phyloP scores from a whole-genome alignment of 2,888 invertebrate species.

The Gymnocheta viridis region DNA sequence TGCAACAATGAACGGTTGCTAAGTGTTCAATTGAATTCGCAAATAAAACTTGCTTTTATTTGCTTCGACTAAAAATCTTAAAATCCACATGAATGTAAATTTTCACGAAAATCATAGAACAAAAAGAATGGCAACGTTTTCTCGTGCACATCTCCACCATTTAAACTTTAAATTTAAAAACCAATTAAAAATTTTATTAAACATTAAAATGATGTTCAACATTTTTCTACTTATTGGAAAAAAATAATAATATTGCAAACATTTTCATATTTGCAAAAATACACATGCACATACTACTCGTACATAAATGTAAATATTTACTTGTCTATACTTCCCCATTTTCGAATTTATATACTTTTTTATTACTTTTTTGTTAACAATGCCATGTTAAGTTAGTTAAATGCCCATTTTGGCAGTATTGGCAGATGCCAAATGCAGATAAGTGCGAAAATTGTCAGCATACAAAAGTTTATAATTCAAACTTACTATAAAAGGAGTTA shows the following conservation, averaged over 20 bases:
- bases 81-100: background rate
- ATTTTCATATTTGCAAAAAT: background rate
- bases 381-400: constrained; percentile 24
- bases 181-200: background rate
- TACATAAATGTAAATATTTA: background rate
- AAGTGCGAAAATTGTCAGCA: constrained; percentile 70
- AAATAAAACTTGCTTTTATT: constrained; percentile 28
- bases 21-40: constrained; percentile 38
- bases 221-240: background rate
- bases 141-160: background rate
- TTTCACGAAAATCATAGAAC: background rate
- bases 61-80: background rate
- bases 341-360: background rate
- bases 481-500: constrained; percentile 51
- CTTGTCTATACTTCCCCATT: background rate
- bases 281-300: too few species aligned
- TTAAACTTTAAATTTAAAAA: too few species aligned
- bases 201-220: background rate
- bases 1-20: background rate
- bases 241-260: background rate
- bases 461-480: constrained; percentile 23
- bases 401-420: constrained; percentile 50
- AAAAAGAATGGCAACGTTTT: background rate
- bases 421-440: constrained; percentile 69
- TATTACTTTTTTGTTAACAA: constrained; percentile 16